These are phyloP conservation scores for Dysmachus trigonus DNA, from an alignment of 2,888 invertebrate genomes.

Conservation along the genomic window DNA sequence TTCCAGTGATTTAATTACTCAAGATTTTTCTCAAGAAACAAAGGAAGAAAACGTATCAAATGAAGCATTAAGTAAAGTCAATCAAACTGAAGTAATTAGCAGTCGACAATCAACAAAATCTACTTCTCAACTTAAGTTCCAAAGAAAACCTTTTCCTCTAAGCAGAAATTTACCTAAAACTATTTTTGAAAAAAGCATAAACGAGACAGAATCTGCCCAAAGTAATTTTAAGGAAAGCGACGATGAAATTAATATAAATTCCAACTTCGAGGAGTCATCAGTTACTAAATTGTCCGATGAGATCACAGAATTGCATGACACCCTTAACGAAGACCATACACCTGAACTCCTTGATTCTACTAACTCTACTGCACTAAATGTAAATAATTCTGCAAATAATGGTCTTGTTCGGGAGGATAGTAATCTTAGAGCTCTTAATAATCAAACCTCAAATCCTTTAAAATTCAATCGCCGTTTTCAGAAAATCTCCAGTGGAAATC, in stretches of 20 bases:
- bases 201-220: not conserved
- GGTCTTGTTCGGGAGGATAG: constrained; percentile 6
- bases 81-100: not conserved
- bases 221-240: not conserved
- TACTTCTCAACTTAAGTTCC: not conserved
- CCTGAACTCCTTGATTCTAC: constrained; percentile 1
- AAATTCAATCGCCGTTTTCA: constrained; percentile 64
- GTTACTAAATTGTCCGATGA: not conserved
- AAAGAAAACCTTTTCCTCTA: not conserved
- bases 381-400: constrained; percentile 18
- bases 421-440: constrained; percentile 52
- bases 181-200: not conserved
- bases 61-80: not conserved
- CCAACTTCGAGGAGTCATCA: not conserved
- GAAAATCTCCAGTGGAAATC: constrained; percentile 50
- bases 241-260: not conserved
- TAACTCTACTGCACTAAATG: constrained; percentile 2
- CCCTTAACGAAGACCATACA: not conserved
- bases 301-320: not conserved
- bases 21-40: not conserved
- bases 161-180: not conserved
- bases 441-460: constrained; percentile 42
- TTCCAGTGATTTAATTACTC: not conserved
- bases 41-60: not conserved
- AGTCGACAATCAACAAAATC: not conserved